phyloP scores from a whole-genome alignment of 2,888 invertebrate genomes.

The Micoletzkya japonica region DNA sequence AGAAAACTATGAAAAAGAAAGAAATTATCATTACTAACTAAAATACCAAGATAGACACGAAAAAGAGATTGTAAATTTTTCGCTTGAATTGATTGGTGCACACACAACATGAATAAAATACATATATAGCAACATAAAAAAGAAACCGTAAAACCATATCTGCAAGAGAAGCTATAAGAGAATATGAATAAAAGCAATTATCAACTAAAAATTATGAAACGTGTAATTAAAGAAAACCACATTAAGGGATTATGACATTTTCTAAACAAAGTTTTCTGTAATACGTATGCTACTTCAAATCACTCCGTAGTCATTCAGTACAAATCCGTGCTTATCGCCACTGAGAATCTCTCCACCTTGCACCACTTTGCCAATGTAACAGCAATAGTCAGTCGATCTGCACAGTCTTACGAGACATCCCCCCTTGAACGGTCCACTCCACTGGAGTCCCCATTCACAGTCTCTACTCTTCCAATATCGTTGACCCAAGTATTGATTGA shows the following conservation, averaged over 20 bases:
- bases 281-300: neutral
- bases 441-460: neutral
- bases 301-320: neutral
- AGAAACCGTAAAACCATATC: neutral
- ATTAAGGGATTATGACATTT: too few species aligned
- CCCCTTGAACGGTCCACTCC: neutral
- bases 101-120: too few species aligned
- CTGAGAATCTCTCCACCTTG: neutral
- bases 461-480: neutral
- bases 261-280: too few species aligned
- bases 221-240: neutral
- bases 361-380: neutral
- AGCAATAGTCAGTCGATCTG: neutral
- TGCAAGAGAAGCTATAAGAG: neutral
- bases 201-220: neutral
- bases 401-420: neutral
- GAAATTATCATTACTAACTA: too few species aligned
- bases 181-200: neutral
- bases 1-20: too few species aligned
- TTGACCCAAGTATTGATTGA: too few species aligned
- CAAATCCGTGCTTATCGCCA: neutral
- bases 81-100: too few species aligned
- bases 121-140: neutral
- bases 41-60: too few species aligned
- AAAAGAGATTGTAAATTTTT: too few species aligned